Base-by-base conservation (phyloP, 2,888 invertebrate species). In the Leuctra nigra region DNA sequence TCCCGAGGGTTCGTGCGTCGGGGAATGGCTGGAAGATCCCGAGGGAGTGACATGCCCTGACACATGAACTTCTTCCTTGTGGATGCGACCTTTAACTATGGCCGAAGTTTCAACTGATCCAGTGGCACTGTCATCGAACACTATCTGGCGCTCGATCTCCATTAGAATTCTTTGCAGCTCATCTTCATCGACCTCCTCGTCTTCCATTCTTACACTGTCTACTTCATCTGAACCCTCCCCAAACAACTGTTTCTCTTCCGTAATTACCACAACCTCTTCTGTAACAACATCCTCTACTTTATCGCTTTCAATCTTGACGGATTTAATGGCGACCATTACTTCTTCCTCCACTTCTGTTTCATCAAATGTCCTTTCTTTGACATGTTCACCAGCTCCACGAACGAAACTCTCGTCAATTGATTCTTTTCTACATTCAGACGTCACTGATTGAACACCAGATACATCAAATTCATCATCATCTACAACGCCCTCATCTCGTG, bases 131-230 rank as follows among this genome's bases (percentile, higher is more conserved):
- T 33, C 48, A 14, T 23, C 50, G 11, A 9, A n/a, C 16, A 50
- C 35, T 4, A 50, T 50, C 20, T 50, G 50, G 9, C 18, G 14
- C 7, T 50, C 50, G n/a, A 50, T 18, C 13, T 50, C 50, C 11
- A 7, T 14, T 35, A 50, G 33, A 22, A 50, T 50, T 16, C 35
- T 18, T 20, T 16, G 22, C 18, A 50, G 13, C 20, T 50, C 50
- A 16, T 50, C 50, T 14, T 50, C 50, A 4, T 33, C 18, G 20
- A 50, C 7, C 2, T 50, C 50, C 20, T 35, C 50, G 20, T 50
- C 50, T 29, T n/a, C n/a, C n/a, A n/a, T n/a, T n/a, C n/a, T n/a
- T n/a, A n/a, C n/a, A n/a, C n/a, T 13, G 3, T 14, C 2, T 18
- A 18, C 16, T 2, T 4, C 39, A 20, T 4, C 20, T 16, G 39